Percentiles rank a stretch among this genome's conserved stretches.
These are phyloP conservation scores for Simalia tracyae DNA, from an alignment of 2,797 vertebrate species.

Conservation along the genomic window DNA sequence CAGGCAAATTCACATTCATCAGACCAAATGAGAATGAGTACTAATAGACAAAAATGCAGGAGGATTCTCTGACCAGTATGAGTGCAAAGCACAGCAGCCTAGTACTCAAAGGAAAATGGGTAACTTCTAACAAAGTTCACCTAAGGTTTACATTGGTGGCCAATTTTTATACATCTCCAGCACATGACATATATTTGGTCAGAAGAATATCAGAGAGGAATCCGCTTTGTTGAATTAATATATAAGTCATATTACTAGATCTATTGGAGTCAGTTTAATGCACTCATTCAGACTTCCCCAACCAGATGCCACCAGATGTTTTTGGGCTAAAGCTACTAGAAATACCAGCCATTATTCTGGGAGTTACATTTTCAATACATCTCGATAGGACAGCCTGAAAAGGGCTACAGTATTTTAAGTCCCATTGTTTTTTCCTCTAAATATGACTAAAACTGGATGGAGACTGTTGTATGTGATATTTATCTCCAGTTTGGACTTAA, in stretches of 20 bases:
- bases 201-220: background rate
- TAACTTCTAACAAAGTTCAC: background rate
- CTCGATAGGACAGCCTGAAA: background rate
- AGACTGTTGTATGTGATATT: background rate
- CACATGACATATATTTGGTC: background rate
- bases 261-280: background rate
- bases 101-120: background rate
- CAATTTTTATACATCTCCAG: background rate
- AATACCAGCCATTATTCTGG: background rate
- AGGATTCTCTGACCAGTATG: too few species aligned
- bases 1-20: background rate
- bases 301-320: background rate
- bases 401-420: background rate
- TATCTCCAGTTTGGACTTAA: background rate
- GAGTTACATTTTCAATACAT: background rate
- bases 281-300: background rate
- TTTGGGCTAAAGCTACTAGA: background rate
- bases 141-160: background rate
- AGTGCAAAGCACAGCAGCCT: constrained; percentile 19
- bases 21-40: background rate
- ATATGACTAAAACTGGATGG: background rate
- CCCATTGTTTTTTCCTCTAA: background rate
- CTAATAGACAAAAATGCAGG: too few species aligned
- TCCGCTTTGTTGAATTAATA: too few species aligned
- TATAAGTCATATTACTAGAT: too few species aligned